Percentiles rank a stretch among this genome's conserved stretches.
These are phyloP conservation scores for Pelodiscus sinensis DNA, from an alignment of 2,113 vertebrate species.

Conservation along the genomic window DNA sequence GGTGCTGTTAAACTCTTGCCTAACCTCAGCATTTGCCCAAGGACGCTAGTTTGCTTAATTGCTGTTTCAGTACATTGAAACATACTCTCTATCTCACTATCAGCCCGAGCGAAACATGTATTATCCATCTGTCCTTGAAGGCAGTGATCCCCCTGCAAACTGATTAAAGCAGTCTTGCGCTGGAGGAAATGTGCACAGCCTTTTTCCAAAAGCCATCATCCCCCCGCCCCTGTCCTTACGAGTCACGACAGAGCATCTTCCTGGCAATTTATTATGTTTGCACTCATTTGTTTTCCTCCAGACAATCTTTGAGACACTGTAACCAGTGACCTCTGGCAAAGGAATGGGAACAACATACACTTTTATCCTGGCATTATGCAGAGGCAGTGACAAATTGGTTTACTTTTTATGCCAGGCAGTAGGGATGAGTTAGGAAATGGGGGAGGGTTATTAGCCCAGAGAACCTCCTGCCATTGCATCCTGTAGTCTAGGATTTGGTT, in stretches of 20 bases:
- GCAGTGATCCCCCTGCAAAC: neutral
- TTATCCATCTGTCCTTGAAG: constrained; percentile 71
- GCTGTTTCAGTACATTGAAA: constrained; percentile 35
- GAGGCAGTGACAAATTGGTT: constrained; percentile 74
- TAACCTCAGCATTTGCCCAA: constrained; percentile 69
- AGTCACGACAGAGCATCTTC: constrained; percentile 20
- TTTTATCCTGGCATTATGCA: constrained; percentile 69
- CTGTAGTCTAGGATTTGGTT: constrained; percentile 3
- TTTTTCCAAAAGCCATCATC: constrained; percentile 51
- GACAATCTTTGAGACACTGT: constrained; percentile 43
- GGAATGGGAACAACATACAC: constrained; percentile 33
- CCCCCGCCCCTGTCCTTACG: neutral
- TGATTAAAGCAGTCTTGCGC: constrained; percentile 57
- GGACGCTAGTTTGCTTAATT: constrained; percentile 56
- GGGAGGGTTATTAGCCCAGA: constrained; percentile 11
- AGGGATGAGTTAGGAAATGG: neutral
- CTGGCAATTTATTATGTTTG: constrained; percentile 39
- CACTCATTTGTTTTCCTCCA: constrained; percentile 72
- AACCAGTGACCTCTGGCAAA: constrained; percentile 73
- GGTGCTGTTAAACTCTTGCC: constrained; percentile 37
- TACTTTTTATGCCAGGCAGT: constrained; percentile 65
- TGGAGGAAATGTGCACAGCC: constrained; percentile 3
- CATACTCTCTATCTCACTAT: constrained; percentile 41
- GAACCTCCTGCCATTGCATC: constrained; percentile 27
- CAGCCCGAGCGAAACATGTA: constrained; percentile 28